phyloP scores from a whole-genome alignment of 2,888 invertebrate species.

The Camponotus fellah region DNA sequence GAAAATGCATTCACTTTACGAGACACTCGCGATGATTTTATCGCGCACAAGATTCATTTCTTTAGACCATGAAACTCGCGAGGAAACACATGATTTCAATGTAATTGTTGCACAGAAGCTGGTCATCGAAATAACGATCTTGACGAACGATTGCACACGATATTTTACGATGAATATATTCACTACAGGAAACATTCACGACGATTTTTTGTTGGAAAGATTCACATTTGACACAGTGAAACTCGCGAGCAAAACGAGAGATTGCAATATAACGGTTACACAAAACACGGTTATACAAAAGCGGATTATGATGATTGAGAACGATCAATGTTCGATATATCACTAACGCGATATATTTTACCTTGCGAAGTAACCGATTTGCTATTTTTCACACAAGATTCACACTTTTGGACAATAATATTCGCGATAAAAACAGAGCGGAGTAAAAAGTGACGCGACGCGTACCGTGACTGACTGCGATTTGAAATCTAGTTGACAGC shows the following conservation, averaged over 20 bases:
- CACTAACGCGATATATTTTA: not conserved
- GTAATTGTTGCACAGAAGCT: too few species aligned
- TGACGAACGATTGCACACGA: too few species aligned
- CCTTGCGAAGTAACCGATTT: not conserved
- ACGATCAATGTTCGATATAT: not conserved
- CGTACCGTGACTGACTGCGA: not conserved
- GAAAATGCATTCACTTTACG: not conserved
- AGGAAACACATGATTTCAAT: too few species aligned
- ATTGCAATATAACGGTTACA: too few species aligned
- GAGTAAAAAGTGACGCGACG: not conserved
- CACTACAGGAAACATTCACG: too few species aligned
- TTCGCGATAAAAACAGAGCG: not conserved
- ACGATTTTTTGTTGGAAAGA: not conserved
- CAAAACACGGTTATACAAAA: not conserved
- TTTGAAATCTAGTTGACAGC: not conserved
- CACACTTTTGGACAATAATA: not conserved
- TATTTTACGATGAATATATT: too few species aligned
- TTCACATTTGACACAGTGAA: too few species aligned
- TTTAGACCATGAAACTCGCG: too few species aligned
- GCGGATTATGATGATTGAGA: not conserved
- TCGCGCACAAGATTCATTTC: too few species aligned
- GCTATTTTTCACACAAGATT: not conserved
- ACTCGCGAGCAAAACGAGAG: not conserved
- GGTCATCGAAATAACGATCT: too few species aligned
- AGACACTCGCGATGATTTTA: too few species aligned